These are phyloP conservation scores for Thymelicus acteon DNA, from an alignment of 2,888 invertebrate genomes.

Conservation along the genomic window DNA sequence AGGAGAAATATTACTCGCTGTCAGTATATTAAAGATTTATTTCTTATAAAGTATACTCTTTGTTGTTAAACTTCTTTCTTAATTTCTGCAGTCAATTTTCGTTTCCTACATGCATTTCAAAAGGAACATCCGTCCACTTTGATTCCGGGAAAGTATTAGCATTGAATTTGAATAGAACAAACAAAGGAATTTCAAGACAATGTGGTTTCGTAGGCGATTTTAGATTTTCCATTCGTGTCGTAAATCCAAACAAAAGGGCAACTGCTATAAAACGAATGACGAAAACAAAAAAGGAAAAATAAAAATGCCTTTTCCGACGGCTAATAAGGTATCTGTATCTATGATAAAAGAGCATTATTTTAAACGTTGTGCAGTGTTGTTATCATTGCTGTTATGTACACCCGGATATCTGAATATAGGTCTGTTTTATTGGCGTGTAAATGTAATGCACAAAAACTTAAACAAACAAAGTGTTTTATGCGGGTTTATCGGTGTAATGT, in stretches of 20 bases:
- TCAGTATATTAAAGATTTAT: too few species aligned
- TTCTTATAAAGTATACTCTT: too few species aligned
- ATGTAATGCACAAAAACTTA: too few species aligned
- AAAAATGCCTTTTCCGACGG: background rate
- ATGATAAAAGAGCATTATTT: too few species aligned
- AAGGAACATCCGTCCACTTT: constrained; percentile 78
- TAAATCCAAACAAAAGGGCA: constrained; percentile 56
- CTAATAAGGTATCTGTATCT: too few species aligned
- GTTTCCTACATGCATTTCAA: constrained; percentile 65
- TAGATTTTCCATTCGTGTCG: constrained; percentile 75
- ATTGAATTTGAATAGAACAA: constrained; percentile 84
- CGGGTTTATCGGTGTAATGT: too few species aligned
- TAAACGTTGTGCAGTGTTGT: too few species aligned
- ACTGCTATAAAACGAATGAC: constrained; percentile 13
- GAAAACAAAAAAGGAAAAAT: background rate
- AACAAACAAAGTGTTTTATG: too few species aligned
- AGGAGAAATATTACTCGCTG: background rate
- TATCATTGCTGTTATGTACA: too few species aligned
- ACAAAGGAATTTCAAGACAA: constrained; percentile 82
- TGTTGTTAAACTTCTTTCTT: constrained; percentile 40
- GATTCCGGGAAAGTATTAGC: constrained; percentile 82
- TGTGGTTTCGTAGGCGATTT: constrained; percentile 83
- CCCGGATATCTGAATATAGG: too few species aligned
- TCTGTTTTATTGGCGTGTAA: too few species aligned
- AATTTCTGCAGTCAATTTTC: constrained; percentile 66